Evolutionary conservation across 2,797 vertebrate genomes (phyloP), one percentile per base, ranked within the genome.

Genomic region (Poecilia wingei): DNA sequence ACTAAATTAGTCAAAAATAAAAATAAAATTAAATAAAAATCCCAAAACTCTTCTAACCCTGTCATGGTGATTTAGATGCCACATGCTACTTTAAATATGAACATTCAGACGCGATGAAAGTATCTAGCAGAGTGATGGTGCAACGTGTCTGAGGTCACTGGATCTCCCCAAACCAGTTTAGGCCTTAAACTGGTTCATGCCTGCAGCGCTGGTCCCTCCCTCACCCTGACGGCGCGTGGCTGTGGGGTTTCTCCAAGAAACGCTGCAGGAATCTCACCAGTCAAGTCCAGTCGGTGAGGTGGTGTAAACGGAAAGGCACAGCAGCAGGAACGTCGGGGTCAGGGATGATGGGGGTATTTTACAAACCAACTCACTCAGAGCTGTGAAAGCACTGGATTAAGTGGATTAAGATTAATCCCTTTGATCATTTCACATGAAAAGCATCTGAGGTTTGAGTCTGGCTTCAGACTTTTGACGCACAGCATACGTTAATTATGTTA

Each of bases 211-310:
- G 76, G 33, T 75, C 84, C 76, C 76, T 77, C 59, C 87, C 80
- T 86, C 80, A 8, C 85, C 88, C 84, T 78, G 33, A 10, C 33
- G 6, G 81, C 31, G 81, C 75, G 43, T 14, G 72, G 66, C 22
- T 49, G 33, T 82, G 84, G 84, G 89, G 92, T 93, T 90, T 79
- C 77, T 87, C 79, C 0, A 4, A 81, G 2, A 78, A 75, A 86
- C 81, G 82, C 81, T 8, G 76, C 82, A 87, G 91, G 95, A 96
- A 96, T 96, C 95, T 93, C 70, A 86, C 90, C 80, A 3, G 91
- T 92, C 95, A 41, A 92, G 95, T 93, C 91, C 80, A 84, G 80
- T 14, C 82, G 64, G 69, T 70, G 79, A 84, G 33, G 59, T 66
- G 73, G 69, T 72, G 78, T 43, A 73, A 87, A 83, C 25, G 31